A percentile compares a stretch with the other conserved stretches of the same genome.
Evolutionary conservation across 2,113 vertebrate species (phyloP).

Genomic region (Brachypodius melanocephalos): DNA sequence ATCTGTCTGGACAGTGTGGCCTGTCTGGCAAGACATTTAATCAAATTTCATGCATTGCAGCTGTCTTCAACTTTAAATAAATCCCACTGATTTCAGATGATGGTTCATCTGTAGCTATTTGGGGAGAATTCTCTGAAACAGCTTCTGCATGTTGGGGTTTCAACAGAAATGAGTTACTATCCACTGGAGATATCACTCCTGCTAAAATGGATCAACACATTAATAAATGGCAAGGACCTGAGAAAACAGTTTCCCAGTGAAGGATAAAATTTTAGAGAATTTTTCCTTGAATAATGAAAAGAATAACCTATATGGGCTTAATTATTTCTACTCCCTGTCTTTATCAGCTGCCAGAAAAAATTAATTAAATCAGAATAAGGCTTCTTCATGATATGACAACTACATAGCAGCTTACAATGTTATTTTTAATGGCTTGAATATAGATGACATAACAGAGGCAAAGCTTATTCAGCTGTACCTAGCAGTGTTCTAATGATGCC

Average conservation of each 20-base stretch:
- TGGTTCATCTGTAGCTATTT: conserved; percentile 2
- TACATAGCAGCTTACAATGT: conserved; percentile 13
- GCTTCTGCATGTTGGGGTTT: neutral
- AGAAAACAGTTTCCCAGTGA: neutral
- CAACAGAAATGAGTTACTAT: conserved; percentile 17
- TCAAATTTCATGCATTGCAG: neutral
- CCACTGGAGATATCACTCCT: neutral
- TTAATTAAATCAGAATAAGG: conserved; percentile 44
- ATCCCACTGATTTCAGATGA: neutral
- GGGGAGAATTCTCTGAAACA: neutral
- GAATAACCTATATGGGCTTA: neutral
- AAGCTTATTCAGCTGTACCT: neutral
- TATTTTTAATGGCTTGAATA: conserved; percentile 37
- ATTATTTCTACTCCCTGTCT: conserved; percentile 41
- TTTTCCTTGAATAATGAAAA: conserved; percentile 37
- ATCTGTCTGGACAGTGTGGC: neutral
- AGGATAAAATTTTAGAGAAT: neutral
- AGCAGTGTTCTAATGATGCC: neutral
- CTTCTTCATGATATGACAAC: conserved; percentile 21
- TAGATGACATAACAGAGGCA: neutral
- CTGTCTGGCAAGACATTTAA: neutral
- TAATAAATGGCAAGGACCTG: conserved; percentile 25
- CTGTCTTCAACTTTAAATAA: neutral
- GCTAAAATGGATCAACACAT: neutral
- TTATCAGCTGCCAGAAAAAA: conserved; percentile 33